phyloP scores from a whole-genome alignment of 2,888 invertebrate genomes.

The Drosophila sordidula region DNA sequence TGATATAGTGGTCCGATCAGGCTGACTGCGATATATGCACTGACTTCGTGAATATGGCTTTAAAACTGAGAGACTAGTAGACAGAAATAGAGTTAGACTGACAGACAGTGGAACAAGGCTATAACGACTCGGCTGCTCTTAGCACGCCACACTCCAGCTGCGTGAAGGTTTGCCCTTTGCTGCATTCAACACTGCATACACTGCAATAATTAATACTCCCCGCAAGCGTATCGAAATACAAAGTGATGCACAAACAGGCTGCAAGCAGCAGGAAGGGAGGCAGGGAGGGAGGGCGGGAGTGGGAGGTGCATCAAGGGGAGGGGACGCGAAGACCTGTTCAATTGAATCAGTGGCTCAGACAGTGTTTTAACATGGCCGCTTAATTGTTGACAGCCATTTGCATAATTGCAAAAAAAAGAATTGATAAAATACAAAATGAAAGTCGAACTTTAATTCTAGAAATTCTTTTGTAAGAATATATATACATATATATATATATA shows the following conservation, averaged over 20 bases:
- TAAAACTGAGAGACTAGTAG: no score
- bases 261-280: slow-evolving; percentile 1
- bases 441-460: no score
- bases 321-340: slow-evolving; percentile 42
- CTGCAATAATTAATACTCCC: neutral
- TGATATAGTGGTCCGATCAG: no score
- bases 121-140: no score
- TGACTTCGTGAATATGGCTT: no score
- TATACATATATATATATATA: no score
- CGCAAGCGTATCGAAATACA: neutral
- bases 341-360: slow-evolving; percentile 68
- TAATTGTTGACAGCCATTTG: slow-evolving; percentile 69
- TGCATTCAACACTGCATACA: neutral
- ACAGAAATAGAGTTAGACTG: no score
- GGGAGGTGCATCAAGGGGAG: slow-evolving; percentile 1
- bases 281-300: no score
- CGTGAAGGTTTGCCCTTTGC: neutral
- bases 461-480: no score
- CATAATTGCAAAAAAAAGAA: slow-evolving; percentile 52
- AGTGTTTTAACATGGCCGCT: slow-evolving; percentile 40
- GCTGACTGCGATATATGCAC: no score
- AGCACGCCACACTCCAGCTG: no score
- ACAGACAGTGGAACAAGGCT: no score
- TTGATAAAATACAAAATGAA: neutral
- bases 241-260: slow-evolving; percentile 13